Evolutionary conservation across 1,140 invertebrate genomes (phyloP), one percentile per base, ranked within the genome.

Genomic region (Steinernema feltiae): DNA sequence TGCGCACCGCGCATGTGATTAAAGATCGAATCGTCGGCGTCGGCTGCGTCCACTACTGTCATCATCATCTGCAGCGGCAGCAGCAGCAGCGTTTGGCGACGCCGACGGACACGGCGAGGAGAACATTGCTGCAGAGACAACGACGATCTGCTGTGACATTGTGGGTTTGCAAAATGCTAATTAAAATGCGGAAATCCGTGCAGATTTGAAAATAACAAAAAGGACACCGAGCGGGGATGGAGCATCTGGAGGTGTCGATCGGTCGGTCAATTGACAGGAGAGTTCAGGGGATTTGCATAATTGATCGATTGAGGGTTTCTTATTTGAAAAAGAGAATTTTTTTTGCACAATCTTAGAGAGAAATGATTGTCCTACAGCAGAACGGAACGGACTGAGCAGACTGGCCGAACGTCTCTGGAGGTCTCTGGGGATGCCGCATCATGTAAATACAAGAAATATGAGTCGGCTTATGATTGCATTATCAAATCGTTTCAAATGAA

Each of bases 1-100:
- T 63, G 53, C 53, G 53, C 53, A 63, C 53, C 53, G 53, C 53
- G 53, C 53, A 63, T 63, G 53, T 63, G 53, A 63, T 63, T 63
- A 63, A 63, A 63, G 53, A 63, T 63, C 53, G 53, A 12, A 27
- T 46, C 41, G 41, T 12, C n/a, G n/a, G n/a, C n/a, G n/a, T n/a
- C n/a, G n/a, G n/a, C n/a, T n/a, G n/a, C n/a, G n/a, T n/a, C n/a
- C n/a, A n/a, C n/a, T n/a, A n/a, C n/a, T n/a, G n/a, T n/a, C n/a
- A n/a, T n/a, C n/a, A n/a, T n/a, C n/a, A n/a, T 7, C 35, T 18
- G 35, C 35, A 41, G 35, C 18, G 7, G 35, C 7, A 41, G 7
- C 7, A 18, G 35, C 35, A 18, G 35, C 7, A 7, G 35, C 35
- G 35, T 41, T 18, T 41, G 35, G n/a, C 18, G 35, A 7, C 35